Base-by-base conservation (phyloP, 2,888 invertebrate genomes). In the Synergus japonicus region DNA sequence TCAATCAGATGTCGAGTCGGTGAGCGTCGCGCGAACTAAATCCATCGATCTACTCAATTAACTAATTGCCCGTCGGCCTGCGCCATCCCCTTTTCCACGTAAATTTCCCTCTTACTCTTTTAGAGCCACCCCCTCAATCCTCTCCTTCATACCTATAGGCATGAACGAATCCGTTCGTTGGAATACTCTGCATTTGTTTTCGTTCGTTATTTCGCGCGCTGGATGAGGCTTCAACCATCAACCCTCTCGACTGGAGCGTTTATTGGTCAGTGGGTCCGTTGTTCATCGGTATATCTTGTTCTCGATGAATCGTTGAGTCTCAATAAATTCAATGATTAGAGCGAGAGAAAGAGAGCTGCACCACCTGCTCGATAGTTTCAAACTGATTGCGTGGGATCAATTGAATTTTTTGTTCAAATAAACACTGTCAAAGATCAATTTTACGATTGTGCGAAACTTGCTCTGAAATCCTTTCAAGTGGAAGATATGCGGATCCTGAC, bases 11-110 rank as follows among this genome's bases (percentile, higher is more conserved):
- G 89, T 90, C 88, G 87, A 90, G 87, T 87, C 87, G 86, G 86
- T 86, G 82, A 81, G 86, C 88, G 90, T 88, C 89, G 87, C 85
- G 86, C 88, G 86, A 89, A 90, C 88, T 86, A 90, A 91, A 90
- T 91, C 90, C 91, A 91, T 91, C 91, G 90, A 91, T 91, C 90
- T 90, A 91, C 89, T 91, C 91, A 90, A 91, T 92, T 91, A 91
- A 90, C 91, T 91, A 91, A 91, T 92, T 92, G 92, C 88, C 86
- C 85, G 84, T 83, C 82, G 83, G 83, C 83, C 81, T 81, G 82
- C 79, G 79, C 83, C 78, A 63, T 80, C 79, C 79, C 67, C 78
- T 85, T 79, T 83, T 82, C 82, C 80, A 81, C 79, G 81, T 83
- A 82, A 85, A 82, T 79, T 76, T 66, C 37, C 44, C 43, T 73